Base-by-base conservation (phyloP, 2,888 invertebrate genomes). In the Saturnia pavonia region DNA sequence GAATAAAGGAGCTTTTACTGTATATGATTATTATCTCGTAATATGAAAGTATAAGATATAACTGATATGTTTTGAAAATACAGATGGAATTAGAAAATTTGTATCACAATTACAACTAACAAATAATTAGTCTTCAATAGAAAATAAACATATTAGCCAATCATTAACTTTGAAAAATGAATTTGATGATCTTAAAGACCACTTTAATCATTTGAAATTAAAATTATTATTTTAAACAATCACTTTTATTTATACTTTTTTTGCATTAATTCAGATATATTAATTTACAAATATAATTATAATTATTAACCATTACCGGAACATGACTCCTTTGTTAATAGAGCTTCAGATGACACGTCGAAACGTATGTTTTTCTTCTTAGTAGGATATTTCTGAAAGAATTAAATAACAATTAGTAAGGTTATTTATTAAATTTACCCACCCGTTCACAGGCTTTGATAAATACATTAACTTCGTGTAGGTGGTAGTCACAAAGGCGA, bases 361-460 rank as follows among this genome's bases (percentile, higher is more conserved):
- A 93, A 93, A n/a, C 90, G 86, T 82, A 93, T 89, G 74, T 83
- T 88, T 91, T 92, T 92, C 90, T 91, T 92, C 87, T 85, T 91
- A 54, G 82, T 84, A 11, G 82, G 75, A 78, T 84, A 80, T 88
- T 88, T 92, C 93, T 92, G 89, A 72, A 91, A 90, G 12, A 60
- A 60, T 60, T 4, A 51, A 1, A 1, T 7, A 12, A 19, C 6
- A 27, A 0, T 25, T 25, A 27, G 7, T 60, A 27, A 27, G 19
- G 14, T 27, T 27, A 65, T 40, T 1, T 65, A 65, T n/a, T 40
- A 48, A 6, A 7, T 19, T 48, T 48, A 48, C 1, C 3, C 48
- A 48, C 2, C n/a, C n/a, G n/a, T n/a, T 16, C 19, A 48, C 48
- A 48, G 19, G 19, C 1, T 48, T 0, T 19, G 19, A 6, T 19